Base-by-base conservation (phyloP, 2,888 invertebrate species). In the Xestoiulus laeticollis region DNA sequence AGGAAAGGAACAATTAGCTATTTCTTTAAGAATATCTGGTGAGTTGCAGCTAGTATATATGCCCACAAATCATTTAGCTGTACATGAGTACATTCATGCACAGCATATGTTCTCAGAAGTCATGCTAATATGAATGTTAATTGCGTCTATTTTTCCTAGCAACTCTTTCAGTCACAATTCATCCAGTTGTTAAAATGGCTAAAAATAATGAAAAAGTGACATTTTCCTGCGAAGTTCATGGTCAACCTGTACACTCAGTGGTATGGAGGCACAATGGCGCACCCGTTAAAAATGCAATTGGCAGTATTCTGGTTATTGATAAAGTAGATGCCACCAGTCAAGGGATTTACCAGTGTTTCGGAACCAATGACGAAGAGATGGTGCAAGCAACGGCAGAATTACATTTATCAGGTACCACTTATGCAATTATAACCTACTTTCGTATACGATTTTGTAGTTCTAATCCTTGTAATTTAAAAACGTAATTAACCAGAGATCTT, bases 201-300 rank as follows among this genome's bases (percentile, higher is more conserved):
- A 92, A 92, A 89, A 91, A 91, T 0, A 91, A 91, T 6, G 89
- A 90, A 43, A 87, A 90, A 5, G 91, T 91, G 2, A 87, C 88
- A 19, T 91, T 92, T 88, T 91, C 91, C 89, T 92, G 92, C 89
- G 89, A 91, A 30, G 90, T 91, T 0, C 89, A 88, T 26, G 92
- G 92, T 22, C 90, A 97, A 91, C 98, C 98, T 12, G 96, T 98
- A 88, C 96, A 96, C 91, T 96, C 96, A 1, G 94, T 98, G 89
- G 95, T 95, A 87, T 98, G 98, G 98, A 93, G 97, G 89, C 98
- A 98, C 92, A 97, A 98, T 92, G 97, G 98, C 90, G 96, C 96
- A 92, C 95, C 95, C 88, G 94, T 98, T 85, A 85, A 44, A 38
- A 33, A 82, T 22, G 85, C 33, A 6, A 53, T 32, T 1, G 33